phyloP scores from a whole-genome alignment of 2,888 invertebrate genomes.

The Branchellion lobata region DNA sequence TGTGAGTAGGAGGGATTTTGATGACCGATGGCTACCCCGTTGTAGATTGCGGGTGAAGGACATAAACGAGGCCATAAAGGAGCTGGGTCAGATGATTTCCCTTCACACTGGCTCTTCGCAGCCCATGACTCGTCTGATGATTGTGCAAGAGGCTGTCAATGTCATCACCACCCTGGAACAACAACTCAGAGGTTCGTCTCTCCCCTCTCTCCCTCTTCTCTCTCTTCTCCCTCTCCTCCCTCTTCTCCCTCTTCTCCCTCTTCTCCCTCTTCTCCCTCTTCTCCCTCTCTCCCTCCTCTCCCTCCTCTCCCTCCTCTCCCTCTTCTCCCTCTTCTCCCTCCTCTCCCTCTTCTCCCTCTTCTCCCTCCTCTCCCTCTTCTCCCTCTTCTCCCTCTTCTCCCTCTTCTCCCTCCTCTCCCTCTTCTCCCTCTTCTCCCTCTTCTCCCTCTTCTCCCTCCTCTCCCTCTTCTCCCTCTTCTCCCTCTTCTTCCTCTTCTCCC shows the following conservation, averaged over 20 bases:
- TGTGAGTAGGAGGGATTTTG: too few relatives aligned
- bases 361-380: background rate
- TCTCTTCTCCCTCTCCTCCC: background rate
- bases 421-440: background rate
- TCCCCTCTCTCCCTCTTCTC: background rate
- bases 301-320: background rate
- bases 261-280: background rate
- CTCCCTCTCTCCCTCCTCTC: background rate
- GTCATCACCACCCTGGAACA: conserved; percentile 96
- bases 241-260: background rate
- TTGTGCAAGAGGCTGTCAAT: conserved; percentile 96
- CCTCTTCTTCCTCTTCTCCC: background rate
- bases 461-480: background rate
- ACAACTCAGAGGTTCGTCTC: conserved; percentile 84
- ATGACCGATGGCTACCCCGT: too few relatives aligned
- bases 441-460: background rate
- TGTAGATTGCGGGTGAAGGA: conserved; percentile 93
- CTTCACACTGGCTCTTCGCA: conserved; percentile 93
- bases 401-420: background rate
- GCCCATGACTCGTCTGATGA: conserved; percentile 95
- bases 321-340: too few relatives aligned
- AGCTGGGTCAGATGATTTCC: conserved; percentile 96
- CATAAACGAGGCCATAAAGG: conserved; percentile 96
- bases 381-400: background rate
- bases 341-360: background rate